Evolutionary conservation across 2,113 vertebrate species (phyloP), one percentile per base, ranked within the genome.

Genomic region (Mirza zaza): DNA sequence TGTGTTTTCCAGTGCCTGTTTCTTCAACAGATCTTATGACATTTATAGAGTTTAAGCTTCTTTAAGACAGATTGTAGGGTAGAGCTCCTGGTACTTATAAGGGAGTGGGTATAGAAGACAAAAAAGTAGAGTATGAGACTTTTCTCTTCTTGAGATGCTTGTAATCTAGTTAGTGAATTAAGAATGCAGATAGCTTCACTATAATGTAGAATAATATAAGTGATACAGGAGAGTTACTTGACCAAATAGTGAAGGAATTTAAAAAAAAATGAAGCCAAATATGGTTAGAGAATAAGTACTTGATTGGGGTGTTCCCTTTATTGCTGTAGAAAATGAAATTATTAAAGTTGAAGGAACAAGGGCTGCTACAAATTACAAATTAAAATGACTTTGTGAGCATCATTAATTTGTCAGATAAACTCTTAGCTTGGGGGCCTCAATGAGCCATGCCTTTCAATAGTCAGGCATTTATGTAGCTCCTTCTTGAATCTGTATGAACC

Each of bases 81-180:
- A 71, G 67, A 90, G 34, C 27, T 55, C 55, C 4, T 80, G 5
- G 20, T 81, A 23, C 14, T 87, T 93, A 55, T 1, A 39, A 45
- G 32, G n/a, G 32, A 94, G 14, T 67, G 6, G 17, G 32, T 39
- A 6, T 27, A 61, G 71, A 80, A 68, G 70, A 86, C n/a, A 55
- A 48, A 77, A 82, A 36, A 2, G 23, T 57, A 90, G 42, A 88
- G n/a, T 25, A 48, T 15, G 14, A 90, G 23, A 21, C 8, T 92
- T 96, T 75, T 6, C 34, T 90, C n/a, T 65, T 75, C 29, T 55
- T 48, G 77, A 91, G 55, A 25, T 86, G 61, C 59, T 97, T 91
- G 11, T 81, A n/a, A 77, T 84, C 15, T 83, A 87, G 84, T 81
- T 87, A 84, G 50, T 90, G 68, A 70, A n/a, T 79, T 86, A 81